A percentile compares a stretch with the other conserved stretches of the same genome.
These are phyloP conservation scores for Pipra filicauda DNA, from an alignment of 2,113 vertebrate genomes.

Conservation along the genomic window DNA sequence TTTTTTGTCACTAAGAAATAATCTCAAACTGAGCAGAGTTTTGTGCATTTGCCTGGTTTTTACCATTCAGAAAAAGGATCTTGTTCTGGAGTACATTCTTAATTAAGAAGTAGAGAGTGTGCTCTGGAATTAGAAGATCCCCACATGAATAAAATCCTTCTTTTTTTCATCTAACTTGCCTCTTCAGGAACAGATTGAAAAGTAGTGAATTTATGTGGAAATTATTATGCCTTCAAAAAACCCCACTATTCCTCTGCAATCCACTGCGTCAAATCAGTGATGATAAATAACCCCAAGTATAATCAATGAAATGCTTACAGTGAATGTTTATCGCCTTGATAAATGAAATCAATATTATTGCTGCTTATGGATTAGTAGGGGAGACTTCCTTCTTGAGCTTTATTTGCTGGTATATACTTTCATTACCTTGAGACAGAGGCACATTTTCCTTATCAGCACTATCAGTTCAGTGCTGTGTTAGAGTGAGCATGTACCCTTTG, in stretches of 20 bases:
- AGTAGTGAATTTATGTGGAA: not conserved
- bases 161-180: not conserved
- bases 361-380: not conserved
- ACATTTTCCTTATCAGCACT: not conserved
- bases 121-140: not conserved
- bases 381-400: constrained; percentile 26
- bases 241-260: not conserved
- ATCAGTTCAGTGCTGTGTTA: not conserved
- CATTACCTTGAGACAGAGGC: not conserved
- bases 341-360: not conserved
- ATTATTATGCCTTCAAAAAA: not conserved
- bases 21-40: not conserved
- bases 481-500: constrained; percentile 5
- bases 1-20: not conserved
- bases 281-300: not conserved
- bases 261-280: not conserved
- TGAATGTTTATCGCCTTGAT: not conserved
- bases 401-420: not conserved
- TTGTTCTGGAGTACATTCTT: not conserved
- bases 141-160: not conserved
- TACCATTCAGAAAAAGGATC: not conserved
- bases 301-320: not conserved
- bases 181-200: not conserved
- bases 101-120: not conserved
- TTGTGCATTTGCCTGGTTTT: not conserved